Base-by-base conservation (phyloP, 2,888 invertebrate genomes). In the Microctonus brassicae region DNA sequence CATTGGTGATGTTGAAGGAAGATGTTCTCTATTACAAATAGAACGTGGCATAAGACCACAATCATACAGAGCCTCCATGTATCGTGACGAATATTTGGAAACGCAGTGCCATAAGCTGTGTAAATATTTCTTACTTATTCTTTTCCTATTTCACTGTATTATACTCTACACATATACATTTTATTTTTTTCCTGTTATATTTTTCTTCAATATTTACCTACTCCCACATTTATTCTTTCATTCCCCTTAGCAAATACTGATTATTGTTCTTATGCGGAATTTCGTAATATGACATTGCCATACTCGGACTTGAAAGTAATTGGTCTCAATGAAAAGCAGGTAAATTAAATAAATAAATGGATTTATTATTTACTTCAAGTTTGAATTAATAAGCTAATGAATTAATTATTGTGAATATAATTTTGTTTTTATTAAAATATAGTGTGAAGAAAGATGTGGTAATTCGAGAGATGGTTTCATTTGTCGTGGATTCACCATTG, bases 81-180 rank as follows among this genome's bases (percentile, higher is more conserved):
- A 91, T 80, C 91, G 93, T 78, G 93, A 95, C 34, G 94, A 95
- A 81, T 96, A 96, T 85, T 91, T 96, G 79, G 95, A 95, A 86
- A 95, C 94, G 87, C 93, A 95, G 82, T 96, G 96, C 87, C 89
- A 90, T 75, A 91, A 91, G 82, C 90, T 92, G 80, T 90, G 91
- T 90, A 78, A 90, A 91, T 89, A 78, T 62, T 17, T 52, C 52
- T 63, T 58, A 39, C n/a, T n/a, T n/a, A n/a, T n/a, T n/a, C n/a
- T n/a, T n/a, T n/a, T n/a, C n/a, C n/a, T n/a, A n/a, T n/a, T n/a
- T n/a, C n/a, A n/a, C n/a, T n/a, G n/a, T n/a, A n/a, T n/a, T n/a
- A n/a, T n/a, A n/a, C n/a, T n/a, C n/a, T n/a, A n/a, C n/a, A n/a
- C n/a, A 1, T n/a, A n/a, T n/a, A n/a, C n/a, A 1, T n/a, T 42